Percentiles rank a stretch among this genome's conserved stretches.
These are phyloP conservation scores for Craterocephalus amniculus DNA, from an alignment of 2,797 vertebrate genomes.

Conservation along the genomic window DNA sequence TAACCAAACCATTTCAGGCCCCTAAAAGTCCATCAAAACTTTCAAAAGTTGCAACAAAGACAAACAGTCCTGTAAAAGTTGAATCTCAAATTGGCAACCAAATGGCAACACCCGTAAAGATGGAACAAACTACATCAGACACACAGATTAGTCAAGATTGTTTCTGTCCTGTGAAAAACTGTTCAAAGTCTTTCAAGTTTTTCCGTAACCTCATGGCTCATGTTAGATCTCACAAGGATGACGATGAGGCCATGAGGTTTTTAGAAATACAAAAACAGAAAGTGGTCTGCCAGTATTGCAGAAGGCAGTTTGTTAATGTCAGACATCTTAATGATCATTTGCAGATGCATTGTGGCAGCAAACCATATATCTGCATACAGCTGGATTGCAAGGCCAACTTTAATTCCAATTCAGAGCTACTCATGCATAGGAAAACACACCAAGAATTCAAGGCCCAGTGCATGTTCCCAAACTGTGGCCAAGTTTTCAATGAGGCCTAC, in stretches of 20 bases:
- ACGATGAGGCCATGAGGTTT: constrained; percentile 95
- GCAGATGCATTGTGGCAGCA: constrained; percentile 97
- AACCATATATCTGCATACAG: constrained; percentile 98
- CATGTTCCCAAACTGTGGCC: constrained; percentile 97
- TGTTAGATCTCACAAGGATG: constrained; percentile 94
- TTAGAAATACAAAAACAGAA: constrained; percentile 99
- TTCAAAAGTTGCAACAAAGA: constrained; percentile 85
- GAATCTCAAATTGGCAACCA: constrained; percentile 87
- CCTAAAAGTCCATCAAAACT: constrained; percentile 76
- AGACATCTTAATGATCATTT: constrained; percentile 98
- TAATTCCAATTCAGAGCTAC: constrained; percentile 93
- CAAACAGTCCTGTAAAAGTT: constrained; percentile 84
- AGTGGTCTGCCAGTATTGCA: constrained; percentile 98
- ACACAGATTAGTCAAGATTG: constrained; percentile 90
- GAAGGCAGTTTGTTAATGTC: constrained; percentile 96
- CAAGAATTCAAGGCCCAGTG: constrained; percentile 95
- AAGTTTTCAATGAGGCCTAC: constrained; percentile 95
- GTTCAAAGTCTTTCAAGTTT: constrained; percentile 98
- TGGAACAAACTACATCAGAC: constrained; percentile 87
- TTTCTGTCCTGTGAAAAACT: constrained; percentile 89
- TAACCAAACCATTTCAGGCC: constrained; percentile 83
- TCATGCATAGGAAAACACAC: constrained; percentile 94
- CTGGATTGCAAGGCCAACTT: constrained; percentile 97
- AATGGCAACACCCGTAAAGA: constrained; percentile 72
- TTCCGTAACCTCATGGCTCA: constrained; percentile 99